phyloP scores from a whole-genome alignment of 2,113 vertebrate genomes.

The Plestiodon gilberti region DNA sequence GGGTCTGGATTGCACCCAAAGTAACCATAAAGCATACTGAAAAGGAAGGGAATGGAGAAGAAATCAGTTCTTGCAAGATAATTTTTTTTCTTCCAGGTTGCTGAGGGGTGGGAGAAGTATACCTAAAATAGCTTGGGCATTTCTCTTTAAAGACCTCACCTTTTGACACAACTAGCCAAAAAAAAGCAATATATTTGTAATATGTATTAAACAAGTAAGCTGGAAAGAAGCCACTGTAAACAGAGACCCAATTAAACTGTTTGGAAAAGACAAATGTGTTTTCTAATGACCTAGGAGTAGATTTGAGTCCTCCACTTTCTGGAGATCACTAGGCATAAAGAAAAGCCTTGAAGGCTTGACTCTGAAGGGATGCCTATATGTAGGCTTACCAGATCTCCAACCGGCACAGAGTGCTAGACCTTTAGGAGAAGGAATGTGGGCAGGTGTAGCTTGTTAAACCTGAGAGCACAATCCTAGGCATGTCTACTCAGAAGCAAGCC shows the following conservation, averaged over 20 bases:
- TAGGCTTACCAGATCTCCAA: too few species aligned
- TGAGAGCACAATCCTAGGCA: too few species aligned
- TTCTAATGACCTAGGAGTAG: neutral
- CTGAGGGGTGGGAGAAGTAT: neutral
- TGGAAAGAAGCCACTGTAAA: neutral
- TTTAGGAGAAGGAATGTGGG: too few species aligned
- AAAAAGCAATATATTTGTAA: neutral
- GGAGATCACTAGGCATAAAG: neutral
- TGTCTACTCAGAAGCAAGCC: too few species aligned
- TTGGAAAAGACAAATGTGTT: neutral
- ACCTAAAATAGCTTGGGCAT: neutral
- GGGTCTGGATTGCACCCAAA: neutral
- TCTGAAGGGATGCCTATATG: too few species aligned
- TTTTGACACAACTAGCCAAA: neutral
- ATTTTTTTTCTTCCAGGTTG: conserved; percentile 6
- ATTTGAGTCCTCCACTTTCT: neutral
- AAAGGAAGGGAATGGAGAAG: neutral
- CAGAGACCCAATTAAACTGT: neutral
- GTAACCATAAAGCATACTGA: neutral
- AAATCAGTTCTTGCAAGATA: neutral
- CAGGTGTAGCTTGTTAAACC: too few species aligned
- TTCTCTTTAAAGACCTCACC: neutral
- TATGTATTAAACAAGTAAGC: conserved; percentile 23
- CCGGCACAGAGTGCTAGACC: too few species aligned
- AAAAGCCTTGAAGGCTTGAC: too few species aligned